phyloP scores from a whole-genome alignment of 2,113 vertebrate genomes.

The Hydrochoerus hydrochaeris region DNA sequence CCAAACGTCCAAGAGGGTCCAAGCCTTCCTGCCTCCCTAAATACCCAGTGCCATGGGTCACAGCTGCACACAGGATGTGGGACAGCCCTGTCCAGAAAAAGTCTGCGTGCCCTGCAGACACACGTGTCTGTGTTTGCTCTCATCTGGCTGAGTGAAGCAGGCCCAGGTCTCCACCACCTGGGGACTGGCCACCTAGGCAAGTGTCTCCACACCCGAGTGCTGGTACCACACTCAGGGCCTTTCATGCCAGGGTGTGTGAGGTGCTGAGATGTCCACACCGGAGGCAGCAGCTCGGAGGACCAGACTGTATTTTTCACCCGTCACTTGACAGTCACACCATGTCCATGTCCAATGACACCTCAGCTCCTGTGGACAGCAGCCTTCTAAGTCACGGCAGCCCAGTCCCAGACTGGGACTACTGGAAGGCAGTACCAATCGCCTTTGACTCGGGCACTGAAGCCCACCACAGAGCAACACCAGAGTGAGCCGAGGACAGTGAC shows the following conservation, averaged over 20 bases:
- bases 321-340: neutral
- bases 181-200: neutral
- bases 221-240: neutral
- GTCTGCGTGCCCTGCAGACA: neutral
- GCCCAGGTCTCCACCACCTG: neutral
- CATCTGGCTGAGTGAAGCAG: neutral
- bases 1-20: neutral
- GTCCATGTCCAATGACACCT: neutral
- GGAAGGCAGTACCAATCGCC: neutral
- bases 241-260: neutral
- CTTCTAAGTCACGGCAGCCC: no score
- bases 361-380: no score
- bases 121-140: neutral
- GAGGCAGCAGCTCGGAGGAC: neutral
- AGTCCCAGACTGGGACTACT: no score
- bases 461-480: neutral
- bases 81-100: neutral
- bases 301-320: neutral
- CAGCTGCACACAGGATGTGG: neutral
- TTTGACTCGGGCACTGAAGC: neutral
- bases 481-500: neutral
- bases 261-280: neutral
- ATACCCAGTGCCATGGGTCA: neutral
- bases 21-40: neutral
- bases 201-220: neutral